A percentile compares a stretch with the other conserved stretches of the same genome.
phyloP scores from a whole-genome alignment of 2,888 invertebrate genomes.

The Ypsolopha scabrella region DNA sequence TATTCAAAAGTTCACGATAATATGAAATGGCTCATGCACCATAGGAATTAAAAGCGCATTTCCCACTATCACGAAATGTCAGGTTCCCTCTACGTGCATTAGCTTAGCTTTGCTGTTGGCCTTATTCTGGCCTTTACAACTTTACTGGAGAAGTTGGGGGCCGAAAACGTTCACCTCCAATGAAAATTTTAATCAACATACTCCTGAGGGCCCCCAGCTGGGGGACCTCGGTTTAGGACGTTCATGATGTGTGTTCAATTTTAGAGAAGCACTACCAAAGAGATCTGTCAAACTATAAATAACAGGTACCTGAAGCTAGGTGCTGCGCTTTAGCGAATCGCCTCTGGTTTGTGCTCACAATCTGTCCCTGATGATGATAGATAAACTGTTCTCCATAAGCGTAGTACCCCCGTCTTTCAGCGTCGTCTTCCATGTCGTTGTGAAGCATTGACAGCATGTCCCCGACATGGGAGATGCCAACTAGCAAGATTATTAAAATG shows the following conservation, averaged over 20 bases:
- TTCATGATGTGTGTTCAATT: neutral
- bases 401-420: constrained; percentile 51
- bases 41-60: too few relatives aligned
- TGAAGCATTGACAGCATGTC: constrained; percentile 61
- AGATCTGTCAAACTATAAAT: neutral
- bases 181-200: too few relatives aligned
- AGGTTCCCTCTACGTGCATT: too few relatives aligned
- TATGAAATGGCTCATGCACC: too few relatives aligned
- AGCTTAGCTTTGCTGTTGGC: too few relatives aligned
- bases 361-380: constrained; percentile 49
- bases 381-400: constrained; percentile 41
- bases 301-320: constrained; percentile 48
- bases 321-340: constrained; percentile 61
- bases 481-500: constrained; percentile 54
- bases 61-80: too few relatives aligned
- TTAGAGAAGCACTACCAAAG: neutral
- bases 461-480: constrained; percentile 59
- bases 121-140: too few relatives aligned
- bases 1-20: too few relatives aligned
- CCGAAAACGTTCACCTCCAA: too few relatives aligned
- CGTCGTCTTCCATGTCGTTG: constrained; percentile 63
- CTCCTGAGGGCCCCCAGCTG: too few relatives aligned
- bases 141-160: too few relatives aligned
- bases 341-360: constrained; percentile 57
- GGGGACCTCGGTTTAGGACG: too few relatives aligned